Base-by-base conservation (phyloP, 2,888 invertebrate genomes). In the Drosophila leonis region DNA sequence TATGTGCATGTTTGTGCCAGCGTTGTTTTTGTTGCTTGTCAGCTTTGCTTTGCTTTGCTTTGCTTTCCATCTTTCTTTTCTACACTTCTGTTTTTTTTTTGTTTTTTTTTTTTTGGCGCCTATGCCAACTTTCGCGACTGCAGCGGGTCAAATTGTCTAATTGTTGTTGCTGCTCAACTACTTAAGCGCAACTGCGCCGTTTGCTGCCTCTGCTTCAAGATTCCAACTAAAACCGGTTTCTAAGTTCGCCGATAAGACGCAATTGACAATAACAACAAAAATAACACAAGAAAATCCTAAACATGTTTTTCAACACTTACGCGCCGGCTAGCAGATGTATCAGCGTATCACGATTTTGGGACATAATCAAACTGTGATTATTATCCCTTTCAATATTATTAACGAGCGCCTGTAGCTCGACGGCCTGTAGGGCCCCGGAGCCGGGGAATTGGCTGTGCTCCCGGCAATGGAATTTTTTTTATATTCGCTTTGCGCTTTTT, bases 271-370 rank as follows among this genome's bases (percentile, higher is more conserved):
- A 64, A 57, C 44, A 64, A 57, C 57, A 64, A 44, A 12, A 35
- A 24, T n/a, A 52, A n/a, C 33, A 52, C 4, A 20, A 20, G 8
- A 27, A 33, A 42, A 49, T 35, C 13, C n/a, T 61, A n/a, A 61
- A n/a, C 29, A 60, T 64, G 24, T 41, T 41, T 57, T 51, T 33
- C 4, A 54, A 51, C 41, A 95, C 97, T 95, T 95, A 98, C 98
- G 98, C 98, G 95, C 98, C 98, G 93, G 98, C 98, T 90, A 98
- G 94, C 91, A 98, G 95, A 94, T 98, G 98, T 94, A 98, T 98
- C 88, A 98, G 95, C 85, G 97, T 97, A 94, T 98, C 98, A 93
- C 96, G 96, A 94, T 91, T 92, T 85, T 91, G 91, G 88, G 92
- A 91, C 93, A 93, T 93, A 75, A 73, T 91, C 82, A 48, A 27